Evolutionary conservation across 2,797 vertebrate species (phyloP), one percentile per base, ranked within the genome.

Genomic region (Trachops cirrhosus): DNA sequence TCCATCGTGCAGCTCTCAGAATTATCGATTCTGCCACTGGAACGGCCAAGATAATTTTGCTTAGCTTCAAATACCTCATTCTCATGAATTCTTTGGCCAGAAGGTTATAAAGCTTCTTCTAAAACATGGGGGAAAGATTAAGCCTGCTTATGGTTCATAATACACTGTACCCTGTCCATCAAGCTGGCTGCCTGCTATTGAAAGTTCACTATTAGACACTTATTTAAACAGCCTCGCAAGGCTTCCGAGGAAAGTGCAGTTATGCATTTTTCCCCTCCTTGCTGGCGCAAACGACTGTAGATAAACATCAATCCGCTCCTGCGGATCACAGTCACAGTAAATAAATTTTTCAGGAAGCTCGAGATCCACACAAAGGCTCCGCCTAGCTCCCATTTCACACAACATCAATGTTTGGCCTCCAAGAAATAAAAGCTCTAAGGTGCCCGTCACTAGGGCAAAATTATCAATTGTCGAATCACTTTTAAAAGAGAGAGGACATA

Each of bases 321-420:
- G 97, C 67, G 1, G 98, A 98, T 98, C 98, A 96, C 97, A 98
- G 98, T 96, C 79, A 92, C 97, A 97, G 98, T 97, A 98, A 98
- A 98, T 98, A 98, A 98, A 98, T 98, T 98, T 98, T 98, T 98
- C 98, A 98, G 98, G 98, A 98, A 97, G 97, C 97, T 96, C 87
- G 4, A 98, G 98, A 98, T 98, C 96, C 37, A 93, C 96, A 98
- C 98, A 98, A 98, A 98, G 98, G 97, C 97, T 98, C 95, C 54
- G 97, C 98, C 97, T 98, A 98, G 97, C 97, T 98, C 97, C 97
- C 97, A 91, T 98, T 98, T 98, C 98, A 98, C 97, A 98, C 96
- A 97, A 96, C 98, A 97, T 98, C 98, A 97, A 96, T 97, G 98
- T 98, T 98, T 97, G 98, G 97, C 98, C 96, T 98, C 96, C 57